Conservation (phyloP, 2,888 invertebrate species). For the Meiosimyza decipiens region DNA sequence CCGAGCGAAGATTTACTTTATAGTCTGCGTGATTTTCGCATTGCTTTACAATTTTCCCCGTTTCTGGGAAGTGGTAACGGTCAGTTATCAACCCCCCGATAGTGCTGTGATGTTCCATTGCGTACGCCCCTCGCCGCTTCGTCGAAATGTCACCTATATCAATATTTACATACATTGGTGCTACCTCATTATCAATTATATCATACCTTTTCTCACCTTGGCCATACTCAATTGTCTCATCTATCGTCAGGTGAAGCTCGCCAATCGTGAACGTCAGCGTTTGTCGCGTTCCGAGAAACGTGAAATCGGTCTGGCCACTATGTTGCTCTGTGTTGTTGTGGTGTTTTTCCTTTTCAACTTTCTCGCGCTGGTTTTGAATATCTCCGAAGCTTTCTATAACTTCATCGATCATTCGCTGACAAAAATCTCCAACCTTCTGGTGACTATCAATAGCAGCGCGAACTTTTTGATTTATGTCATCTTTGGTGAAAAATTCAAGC, state of each 20-base stretch:
- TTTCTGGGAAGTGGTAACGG: constrained; percentile 76
- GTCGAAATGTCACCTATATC: constrained; percentile 80
- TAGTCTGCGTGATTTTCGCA: constrained; percentile 83
- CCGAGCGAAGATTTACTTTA: constrained; percentile 85
- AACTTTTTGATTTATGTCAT: constrained; percentile 98
- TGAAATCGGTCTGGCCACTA: constrained; percentile 93
- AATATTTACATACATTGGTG: constrained; percentile 93
- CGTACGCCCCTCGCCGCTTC: constrained; percentile 75
- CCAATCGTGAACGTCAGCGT: constrained; percentile 89
- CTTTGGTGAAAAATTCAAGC: constrained; percentile 96
- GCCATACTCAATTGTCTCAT: constrained; percentile 92
- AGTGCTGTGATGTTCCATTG: constrained; percentile 75
- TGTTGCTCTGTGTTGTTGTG: constrained; percentile 93
- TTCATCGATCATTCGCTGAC: constrained; percentile 77
- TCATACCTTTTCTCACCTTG: constrained; percentile 89
- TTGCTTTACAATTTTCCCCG: constrained; percentile 87
- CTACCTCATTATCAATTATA: constrained; percentile 93
- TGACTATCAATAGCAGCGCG: constrained; percentile 96
- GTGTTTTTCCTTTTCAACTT: constrained; percentile 95
- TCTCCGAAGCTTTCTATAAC: constrained; percentile 82
- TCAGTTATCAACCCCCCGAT: constrained; percentile 60
- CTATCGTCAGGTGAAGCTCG: constrained; percentile 88
- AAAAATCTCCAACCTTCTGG: constrained; percentile 88
- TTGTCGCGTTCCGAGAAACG: constrained; percentile 89
- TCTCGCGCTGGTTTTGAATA: constrained; percentile 85